Evolutionary conservation across 1,140 invertebrate species (phyloP).

Genomic region (Hermatobates lingyangjiaoensis): DNA sequence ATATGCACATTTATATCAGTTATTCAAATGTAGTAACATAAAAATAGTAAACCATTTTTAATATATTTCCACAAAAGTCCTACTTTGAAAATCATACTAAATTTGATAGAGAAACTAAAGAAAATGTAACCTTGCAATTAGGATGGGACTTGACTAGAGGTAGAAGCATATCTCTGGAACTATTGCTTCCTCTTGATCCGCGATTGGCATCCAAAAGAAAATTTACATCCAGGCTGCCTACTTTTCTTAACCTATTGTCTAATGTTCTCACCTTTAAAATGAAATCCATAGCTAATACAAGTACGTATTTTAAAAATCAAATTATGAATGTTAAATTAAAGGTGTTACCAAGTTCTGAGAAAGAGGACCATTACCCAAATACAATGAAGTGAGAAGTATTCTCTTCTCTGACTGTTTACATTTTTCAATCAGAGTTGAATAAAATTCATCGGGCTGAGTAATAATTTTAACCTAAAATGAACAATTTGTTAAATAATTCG

Average conservation of each 20-base stretch:
- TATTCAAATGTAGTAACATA: too few relatives aligned
- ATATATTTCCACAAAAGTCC: too few relatives aligned
- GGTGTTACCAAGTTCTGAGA: conserved; percentile 53
- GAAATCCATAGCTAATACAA: conserved; percentile 6
- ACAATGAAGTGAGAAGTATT: conserved; percentile 79
- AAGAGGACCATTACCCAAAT: conserved; percentile 73
- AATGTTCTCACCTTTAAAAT: conserved; percentile 34
- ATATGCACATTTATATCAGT: too few relatives aligned
- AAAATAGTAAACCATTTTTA: too few relatives aligned
- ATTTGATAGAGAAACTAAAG: neutral
- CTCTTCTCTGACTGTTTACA: conserved; percentile 48
- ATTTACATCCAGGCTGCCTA: conserved; percentile 46
- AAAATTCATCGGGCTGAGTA: conserved; percentile 53
- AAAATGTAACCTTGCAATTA: conserved; percentile 18
- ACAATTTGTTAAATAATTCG: neutral
- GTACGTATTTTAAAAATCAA: neutral
- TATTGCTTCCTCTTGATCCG: conserved; percentile 59
- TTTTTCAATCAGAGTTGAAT: conserved; percentile 48
- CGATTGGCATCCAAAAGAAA: conserved; percentile 79
- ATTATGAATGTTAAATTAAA: neutral
- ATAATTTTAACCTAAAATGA: conserved; percentile 29
- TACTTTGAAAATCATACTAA: too few relatives aligned
- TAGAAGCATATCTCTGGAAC: conserved; percentile 58
- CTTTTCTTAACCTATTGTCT: conserved; percentile 31
- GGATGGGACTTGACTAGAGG: conserved; percentile 43